Evolutionary conservation across 2,797 vertebrate species (phyloP), one percentile per base, ranked within the genome.

Genomic region (Enteromius argenteus): DNA sequence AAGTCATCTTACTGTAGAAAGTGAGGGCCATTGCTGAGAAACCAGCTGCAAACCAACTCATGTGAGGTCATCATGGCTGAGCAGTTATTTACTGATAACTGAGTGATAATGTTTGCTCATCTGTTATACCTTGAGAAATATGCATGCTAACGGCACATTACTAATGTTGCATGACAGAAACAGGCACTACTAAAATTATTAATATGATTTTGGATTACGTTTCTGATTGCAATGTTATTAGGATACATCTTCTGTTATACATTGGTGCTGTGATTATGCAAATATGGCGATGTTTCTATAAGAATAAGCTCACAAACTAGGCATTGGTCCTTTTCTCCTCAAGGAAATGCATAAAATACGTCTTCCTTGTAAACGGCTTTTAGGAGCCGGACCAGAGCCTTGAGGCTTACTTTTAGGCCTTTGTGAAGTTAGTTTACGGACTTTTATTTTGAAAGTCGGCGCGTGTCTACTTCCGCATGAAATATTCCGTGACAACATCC

Each of bases 381-480:
- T n/a, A n/a, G n/a, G n/a, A n/a, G n/a, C n/a, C n/a, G n/a, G n/a
- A n/a, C n/a, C n/a, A n/a, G n/a, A n/a, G n/a, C n/a, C n/a, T n/a
- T n/a, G n/a, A n/a, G n/a, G n/a, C n/a, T 35, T 37, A 37, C 4
- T 67, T 37, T 37, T 19, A 14, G 13, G 30, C 9, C 14, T 76
- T 5, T 23, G 5, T 1, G 1, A 53, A 5, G 21, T 10, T 13
- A 1, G 3, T 32, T 3, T 6, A 0, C 1, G 11, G 2, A 62
- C 80, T 73, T 81, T 81, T 81, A 81, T 73, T 64, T 64, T 81
- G 80, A 73, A 73, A 37, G n/a, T 7, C 46, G 1, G 1, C 53
- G 1, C 39, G 15, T 5, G 0, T 9, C 5, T 5, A 75, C 44
- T 83, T 83, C 81, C 81, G 58, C 21, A 0, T 5, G 37, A 21